These are phyloP conservation scores for Porites divaricata DNA, from an alignment of 92 coral and sea anemone genomes.

Conservation along the genomic window DNA sequence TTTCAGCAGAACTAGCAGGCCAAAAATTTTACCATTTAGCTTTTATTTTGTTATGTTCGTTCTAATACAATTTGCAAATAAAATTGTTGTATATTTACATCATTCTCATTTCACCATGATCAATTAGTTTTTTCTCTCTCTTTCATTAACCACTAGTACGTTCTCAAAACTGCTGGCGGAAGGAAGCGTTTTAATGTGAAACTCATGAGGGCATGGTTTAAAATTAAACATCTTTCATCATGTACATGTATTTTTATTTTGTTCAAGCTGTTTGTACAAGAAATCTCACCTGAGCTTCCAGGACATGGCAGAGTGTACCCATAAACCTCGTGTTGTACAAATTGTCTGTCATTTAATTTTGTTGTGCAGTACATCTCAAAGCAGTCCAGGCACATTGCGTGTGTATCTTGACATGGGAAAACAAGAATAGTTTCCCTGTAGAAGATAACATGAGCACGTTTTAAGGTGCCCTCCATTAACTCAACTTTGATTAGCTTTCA, in stretches of 20 bases:
- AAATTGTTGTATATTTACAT: no score
- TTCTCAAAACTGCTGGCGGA: no score
- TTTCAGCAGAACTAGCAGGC: background rate
- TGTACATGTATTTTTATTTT: background rate
- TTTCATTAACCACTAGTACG: no score
- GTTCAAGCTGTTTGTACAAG: no score
- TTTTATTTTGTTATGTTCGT: no score
- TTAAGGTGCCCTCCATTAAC: no score
- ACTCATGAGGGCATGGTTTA: background rate
- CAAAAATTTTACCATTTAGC: no score
- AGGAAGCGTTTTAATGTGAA: no score
- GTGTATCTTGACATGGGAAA: conserved; percentile 87
- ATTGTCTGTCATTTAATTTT: conserved; percentile 83
- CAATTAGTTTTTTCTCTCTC: no score
- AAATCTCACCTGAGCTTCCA: conserved; percentile 78
- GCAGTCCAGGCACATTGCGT: conserved; percentile 93
- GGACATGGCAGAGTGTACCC: conserved; percentile 98
- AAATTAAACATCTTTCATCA: background rate
- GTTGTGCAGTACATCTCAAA: conserved; percentile 86
- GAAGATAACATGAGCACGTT: background rate
- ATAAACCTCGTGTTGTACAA: conserved; percentile 68
- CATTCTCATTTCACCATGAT: no score
- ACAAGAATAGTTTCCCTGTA: conserved; percentile 87
- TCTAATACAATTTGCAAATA: no score
- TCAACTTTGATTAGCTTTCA: no score